Evolutionary conservation across 2,888 invertebrate genomes (phyloP), one percentile per base, ranked within the genome.

Genomic region (Apoda limacodes): DNA sequence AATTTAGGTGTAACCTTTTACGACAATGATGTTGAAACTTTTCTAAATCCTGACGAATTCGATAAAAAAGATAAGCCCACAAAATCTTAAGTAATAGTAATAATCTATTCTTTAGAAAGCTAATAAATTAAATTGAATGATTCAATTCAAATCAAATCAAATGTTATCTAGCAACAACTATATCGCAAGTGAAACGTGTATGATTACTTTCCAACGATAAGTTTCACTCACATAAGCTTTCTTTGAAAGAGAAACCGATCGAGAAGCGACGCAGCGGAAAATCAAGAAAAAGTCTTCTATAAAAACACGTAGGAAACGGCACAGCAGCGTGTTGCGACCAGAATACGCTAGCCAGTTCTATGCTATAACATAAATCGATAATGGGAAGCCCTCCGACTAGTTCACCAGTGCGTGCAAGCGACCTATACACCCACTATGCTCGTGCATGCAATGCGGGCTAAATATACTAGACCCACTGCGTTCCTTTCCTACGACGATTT

Each of bases 401-500:
- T 75, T 78, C 76, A 78, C 71, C 75, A 75, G 78, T 80, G 78
- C 78, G 76, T 76, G 76, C 72, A 60, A 68, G 63, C 78, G 78
- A 78, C 80, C 78, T 71, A 74, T 70, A 76, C 75, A 76, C 74
- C 70, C 68, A 74, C 75, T 61, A 60, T 56, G 56, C 55, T 57
- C 57, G 61, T 60, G 62, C 63, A 64, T 69, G 75, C 75, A 67
- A 74, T 75, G 75, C 78, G 67, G 76, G 75, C 78, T 78, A 78
- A 76, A 78, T 76, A 78, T 78, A 80, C 72, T 63, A 54, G 58
- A 48, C 55, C 55, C 54, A 52, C 57, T 60, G 65, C 65, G 66
- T 60, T 55, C 62, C 62, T 46, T 43, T 51, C 47, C 45, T 46
- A 60, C 56, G 48, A 43, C 49, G 48, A 52, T 30, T 38, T 37